Percentiles rank a stretch among this genome's conserved stretches.
These are phyloP conservation scores for Scotopteryx bipunctaria DNA, from an alignment of 2,888 invertebrate species.

Conservation along the genomic window DNA sequence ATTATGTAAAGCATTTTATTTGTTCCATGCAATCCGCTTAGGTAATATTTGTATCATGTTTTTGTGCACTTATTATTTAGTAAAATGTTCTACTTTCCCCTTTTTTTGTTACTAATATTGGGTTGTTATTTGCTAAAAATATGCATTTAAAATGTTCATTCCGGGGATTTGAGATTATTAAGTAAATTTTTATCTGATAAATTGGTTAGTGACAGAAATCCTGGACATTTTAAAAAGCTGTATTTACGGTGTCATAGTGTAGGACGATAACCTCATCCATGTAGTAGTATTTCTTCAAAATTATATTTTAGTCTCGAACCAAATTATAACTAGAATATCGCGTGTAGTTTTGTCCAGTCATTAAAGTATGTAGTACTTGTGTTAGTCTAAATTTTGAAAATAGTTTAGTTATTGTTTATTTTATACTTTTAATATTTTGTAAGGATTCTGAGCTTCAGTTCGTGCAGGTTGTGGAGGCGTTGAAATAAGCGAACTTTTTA, in stretches of 20 bases:
- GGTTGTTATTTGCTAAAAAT: conserved; percentile 30
- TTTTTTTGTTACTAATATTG: conserved; percentile 7
- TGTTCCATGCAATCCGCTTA: conserved; percentile 6
- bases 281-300: conserved; percentile 21
- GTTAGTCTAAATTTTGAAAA: conserved; percentile 11
- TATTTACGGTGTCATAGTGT: neutral
- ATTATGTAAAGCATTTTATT: conserved; percentile 33
- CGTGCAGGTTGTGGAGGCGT: conserved; percentile 15
- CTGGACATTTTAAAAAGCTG: neutral
- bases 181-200: neutral
- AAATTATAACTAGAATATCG: conserved; percentile 31
- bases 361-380: conserved; percentile 27
- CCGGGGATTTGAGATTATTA: conserved; percentile 33
- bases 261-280: neutral
- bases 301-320: conserved; percentile 33
- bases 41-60: conserved; percentile 14
- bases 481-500: conserved; percentile 9
- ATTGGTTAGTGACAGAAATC: conserved; percentile 2
- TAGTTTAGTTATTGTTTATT: conserved; percentile 10
- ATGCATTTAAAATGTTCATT: conserved; percentile 45
- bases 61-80: conserved; percentile 13
- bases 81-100: conserved; percentile 5
- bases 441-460: conserved; percentile 8
- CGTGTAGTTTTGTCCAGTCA: conserved; percentile 35
- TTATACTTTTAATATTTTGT: conserved; percentile 5